These are phyloP conservation scores for Proctacanthus coquilletti DNA, from an alignment of 1,140 invertebrate species.

Conservation along the genomic window DNA sequence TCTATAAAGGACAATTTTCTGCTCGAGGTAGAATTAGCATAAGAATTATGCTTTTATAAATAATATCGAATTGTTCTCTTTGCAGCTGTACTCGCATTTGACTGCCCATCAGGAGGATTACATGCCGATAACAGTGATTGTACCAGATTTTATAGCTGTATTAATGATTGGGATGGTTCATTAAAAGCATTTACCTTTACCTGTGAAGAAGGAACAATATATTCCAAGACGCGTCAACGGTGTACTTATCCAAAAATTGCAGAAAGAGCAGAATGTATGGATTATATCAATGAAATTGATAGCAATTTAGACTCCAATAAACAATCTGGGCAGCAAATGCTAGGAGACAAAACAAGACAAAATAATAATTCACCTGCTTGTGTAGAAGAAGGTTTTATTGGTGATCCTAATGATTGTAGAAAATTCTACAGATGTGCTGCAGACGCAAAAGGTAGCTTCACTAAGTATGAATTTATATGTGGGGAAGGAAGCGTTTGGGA, in stretches of 20 bases:
- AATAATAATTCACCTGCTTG: conserved; percentile 12
- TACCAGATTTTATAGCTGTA: conserved; percentile 39
- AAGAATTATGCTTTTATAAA: too few relatives aligned
- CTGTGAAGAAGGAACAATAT: conserved; percentile 31
- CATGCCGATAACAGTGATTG: conserved; percentile 43
- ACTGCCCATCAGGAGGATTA: conserved; percentile 43
- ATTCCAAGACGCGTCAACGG: conserved; percentile 18
- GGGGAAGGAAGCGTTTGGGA: conserved; percentile 58
- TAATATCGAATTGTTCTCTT: too few relatives aligned
- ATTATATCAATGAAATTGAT: conserved; percentile 23
- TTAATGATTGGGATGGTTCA: conserved; percentile 30
- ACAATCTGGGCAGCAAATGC: conserved; percentile 5
- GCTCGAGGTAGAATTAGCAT: too few relatives aligned
- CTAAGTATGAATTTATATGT: conserved; percentile 50
- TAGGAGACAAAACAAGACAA: not conserved
- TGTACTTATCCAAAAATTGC: conserved; percentile 23
- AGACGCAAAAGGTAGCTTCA: conserved; percentile 38
- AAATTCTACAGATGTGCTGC: conserved; percentile 65
- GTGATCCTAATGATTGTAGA: conserved; percentile 49
- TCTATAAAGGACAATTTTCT: too few relatives aligned
- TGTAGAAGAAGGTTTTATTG: conserved; percentile 46
- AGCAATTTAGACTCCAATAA: conserved; percentile 6
- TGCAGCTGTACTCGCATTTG: too few relatives aligned
- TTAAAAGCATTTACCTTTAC: conserved; percentile 31
- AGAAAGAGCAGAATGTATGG: conserved; percentile 22